Evolutionary conservation across 2,113 vertebrate genomes (phyloP).

Genomic region (Alligator sinensis): DNA sequence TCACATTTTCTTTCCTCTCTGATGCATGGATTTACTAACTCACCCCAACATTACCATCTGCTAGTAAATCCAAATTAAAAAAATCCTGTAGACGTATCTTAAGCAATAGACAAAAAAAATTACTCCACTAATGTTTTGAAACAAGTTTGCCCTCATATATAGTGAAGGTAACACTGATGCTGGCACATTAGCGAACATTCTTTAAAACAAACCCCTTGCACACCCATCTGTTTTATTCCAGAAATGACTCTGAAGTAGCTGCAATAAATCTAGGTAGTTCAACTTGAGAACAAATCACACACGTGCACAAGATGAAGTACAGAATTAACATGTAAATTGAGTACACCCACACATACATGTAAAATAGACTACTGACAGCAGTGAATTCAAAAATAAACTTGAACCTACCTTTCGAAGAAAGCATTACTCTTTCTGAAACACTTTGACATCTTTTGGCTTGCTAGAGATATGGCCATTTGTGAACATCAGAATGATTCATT

Average conservation of each 20-base stretch:
- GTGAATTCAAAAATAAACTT: background rate
- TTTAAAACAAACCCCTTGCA: background rate
- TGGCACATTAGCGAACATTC: too few relatives aligned
- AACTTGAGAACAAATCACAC: background rate
- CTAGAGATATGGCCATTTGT: background rate
- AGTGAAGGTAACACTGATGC: background rate
- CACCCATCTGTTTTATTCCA: background rate
- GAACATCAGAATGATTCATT: background rate
- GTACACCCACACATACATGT: background rate
- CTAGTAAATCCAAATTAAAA: background rate
- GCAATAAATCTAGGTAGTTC: background rate
- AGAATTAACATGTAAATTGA: background rate
- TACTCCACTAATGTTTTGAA: background rate
- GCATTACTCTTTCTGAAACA: background rate
- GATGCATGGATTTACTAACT: fast-evolving
- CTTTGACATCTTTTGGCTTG: background rate
- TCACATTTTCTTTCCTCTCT: background rate
- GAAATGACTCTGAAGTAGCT: background rate
- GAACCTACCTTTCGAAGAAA: constrained; percentile 3
- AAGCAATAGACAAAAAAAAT: background rate
- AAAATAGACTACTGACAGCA: background rate
- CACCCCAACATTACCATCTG: fast-evolving
- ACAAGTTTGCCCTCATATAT: background rate
- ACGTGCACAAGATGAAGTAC: fast-evolving
- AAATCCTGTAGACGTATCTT: background rate